A percentile compares a stretch with the other conserved stretches of the same genome.
Evolutionary conservation across 2,888 invertebrate genomes (phyloP).

Genomic region (Melanophora roralis): DNA sequence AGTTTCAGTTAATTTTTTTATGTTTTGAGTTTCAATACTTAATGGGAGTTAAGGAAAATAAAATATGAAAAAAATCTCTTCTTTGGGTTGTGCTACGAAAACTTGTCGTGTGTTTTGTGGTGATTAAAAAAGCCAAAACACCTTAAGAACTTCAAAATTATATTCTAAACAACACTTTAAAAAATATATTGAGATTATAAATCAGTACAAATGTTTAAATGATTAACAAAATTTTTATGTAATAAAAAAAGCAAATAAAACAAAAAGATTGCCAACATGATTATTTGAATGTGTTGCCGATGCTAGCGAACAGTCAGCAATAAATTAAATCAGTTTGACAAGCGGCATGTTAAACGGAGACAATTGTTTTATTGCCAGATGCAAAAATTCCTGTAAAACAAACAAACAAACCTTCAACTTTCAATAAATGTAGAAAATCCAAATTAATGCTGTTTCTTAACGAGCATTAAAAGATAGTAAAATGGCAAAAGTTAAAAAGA

Average conservation of each 20-base stretch:
- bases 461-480: conserved; percentile 1
- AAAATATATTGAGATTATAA: conserved; percentile 5
- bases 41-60: too few species aligned
- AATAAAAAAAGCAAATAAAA: too few species aligned
- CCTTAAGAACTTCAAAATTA: too few species aligned
- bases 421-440: background rate
- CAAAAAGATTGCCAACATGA: conserved; percentile 12
- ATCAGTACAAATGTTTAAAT: background rate
- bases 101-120: too few species aligned
- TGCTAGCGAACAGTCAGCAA: conserved; percentile 2
- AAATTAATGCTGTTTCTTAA: conserved; percentile 17
- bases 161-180: background rate
- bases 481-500: background rate
- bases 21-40: too few species aligned
- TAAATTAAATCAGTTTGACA: conserved; percentile 24
- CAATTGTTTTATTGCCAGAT: conserved; percentile 50
- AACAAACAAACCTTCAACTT: background rate
- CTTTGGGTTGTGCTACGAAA: too few species aligned
- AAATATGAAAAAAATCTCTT: too few species aligned
- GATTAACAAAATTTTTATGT: background rate
- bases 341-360: conserved; percentile 25
- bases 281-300: conserved; percentile 15
- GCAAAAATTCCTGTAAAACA: background rate
- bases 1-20: too few species aligned
- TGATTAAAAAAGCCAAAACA: too few species aligned